Evolutionary conservation across 2,113 vertebrate species (phyloP).

Genomic region (Nymphicus hollandicus): DNA sequence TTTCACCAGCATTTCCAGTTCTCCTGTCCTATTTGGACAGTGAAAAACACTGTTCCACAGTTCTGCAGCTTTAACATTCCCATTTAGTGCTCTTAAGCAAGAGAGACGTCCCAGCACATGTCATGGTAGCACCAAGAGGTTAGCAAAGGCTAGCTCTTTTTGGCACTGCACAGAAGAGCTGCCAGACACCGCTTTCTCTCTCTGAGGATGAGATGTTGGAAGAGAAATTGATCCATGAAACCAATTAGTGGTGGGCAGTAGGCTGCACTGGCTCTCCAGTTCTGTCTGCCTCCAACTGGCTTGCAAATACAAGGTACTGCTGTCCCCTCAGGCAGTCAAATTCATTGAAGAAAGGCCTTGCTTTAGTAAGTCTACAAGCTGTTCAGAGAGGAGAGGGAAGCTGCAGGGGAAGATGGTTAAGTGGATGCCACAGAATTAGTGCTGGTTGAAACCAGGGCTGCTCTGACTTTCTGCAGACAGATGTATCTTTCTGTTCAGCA

Average conservation of each 20-base stretch:
- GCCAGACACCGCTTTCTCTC: background rate
- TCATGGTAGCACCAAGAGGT: background rate
- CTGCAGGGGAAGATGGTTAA: background rate
- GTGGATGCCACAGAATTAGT: background rate
- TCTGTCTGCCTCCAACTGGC: background rate
- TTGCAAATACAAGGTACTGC: background rate
- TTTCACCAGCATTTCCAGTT: background rate
- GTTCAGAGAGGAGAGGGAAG: background rate
- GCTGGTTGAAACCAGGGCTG: background rate
- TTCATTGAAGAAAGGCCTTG: background rate
- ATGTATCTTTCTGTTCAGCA: background rate
- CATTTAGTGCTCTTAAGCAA: background rate
- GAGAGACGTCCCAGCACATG: background rate
- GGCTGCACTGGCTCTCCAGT: rapidly evolving
- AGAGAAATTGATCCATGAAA: background rate
- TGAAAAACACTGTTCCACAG: background rate
- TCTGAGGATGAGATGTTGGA: background rate
- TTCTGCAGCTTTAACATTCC: background rate
- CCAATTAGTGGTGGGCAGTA: background rate
- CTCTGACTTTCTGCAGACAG: background rate
- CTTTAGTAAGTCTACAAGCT: background rate
- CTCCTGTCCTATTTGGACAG: background rate
- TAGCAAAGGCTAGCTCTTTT: background rate
- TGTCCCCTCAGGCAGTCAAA: background rate
- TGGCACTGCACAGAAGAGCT: background rate